Evolutionary conservation across 2,797 vertebrate genomes (phyloP), one percentile per base, ranked within the genome.

Genomic region (Lithobates sylvaticus): DNA sequence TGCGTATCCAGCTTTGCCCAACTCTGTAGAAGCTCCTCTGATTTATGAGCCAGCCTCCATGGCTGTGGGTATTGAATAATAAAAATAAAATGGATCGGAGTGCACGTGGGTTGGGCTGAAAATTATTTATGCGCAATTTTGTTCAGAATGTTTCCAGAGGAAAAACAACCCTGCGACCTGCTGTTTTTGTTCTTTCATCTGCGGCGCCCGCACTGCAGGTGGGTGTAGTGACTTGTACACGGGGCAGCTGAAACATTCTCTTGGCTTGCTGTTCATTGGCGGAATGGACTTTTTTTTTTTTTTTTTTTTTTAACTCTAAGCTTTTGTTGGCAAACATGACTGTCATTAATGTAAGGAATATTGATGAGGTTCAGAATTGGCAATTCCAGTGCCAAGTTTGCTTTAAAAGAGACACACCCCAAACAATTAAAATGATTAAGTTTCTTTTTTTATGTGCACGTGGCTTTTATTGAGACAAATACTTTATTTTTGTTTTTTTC

Each of bases 341-440:
- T 26, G 18, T 78, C n/a, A 27, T 78, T 54, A 42, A 58, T 78
- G 50, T 64, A 65, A 15, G 42, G 58, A 78, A 65, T 78, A 78
- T 65, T 77, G 75, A 77, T 77, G 29, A 77, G 29, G 23, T 13
- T 64, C 75, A n/a, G 29, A 61, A 32, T 54, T 32, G 29, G 16
- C 3, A 27, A 27, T 21, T 3, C 2, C 42, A 6, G 1, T 21
- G 73, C 44, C 74, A 76, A 23, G 50, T 10, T 10, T 34, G 13
- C 44, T 9, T 12, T 10, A 54, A 54, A 16, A 18, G 50, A 5
- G 50, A 54, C 15, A 18, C 50, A 18, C 50, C 50, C 50, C 13
- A 54, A 5, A 54, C 15, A 18, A 54, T 54, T 15, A 54, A 16
- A 54, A 54, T 54, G 16, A 54, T 47, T 2, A 36, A 2, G 44